Conservation (phyloP, 2,113 vertebrate genomes). For the Antechinus flavipes region DNA sequence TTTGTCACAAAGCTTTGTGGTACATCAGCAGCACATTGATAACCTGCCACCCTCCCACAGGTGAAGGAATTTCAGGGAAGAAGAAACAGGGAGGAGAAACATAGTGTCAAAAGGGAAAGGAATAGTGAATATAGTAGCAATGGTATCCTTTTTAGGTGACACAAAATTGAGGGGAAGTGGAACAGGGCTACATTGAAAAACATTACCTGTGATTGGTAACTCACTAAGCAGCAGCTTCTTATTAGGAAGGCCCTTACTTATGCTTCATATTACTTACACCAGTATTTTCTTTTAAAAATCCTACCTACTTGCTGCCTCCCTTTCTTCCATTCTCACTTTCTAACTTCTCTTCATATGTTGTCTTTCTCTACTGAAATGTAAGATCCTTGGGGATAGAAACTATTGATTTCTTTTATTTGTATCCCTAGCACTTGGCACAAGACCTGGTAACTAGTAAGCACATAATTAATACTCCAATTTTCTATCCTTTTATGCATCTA, state of each 20-base stretch:
- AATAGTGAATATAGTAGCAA: not conserved
- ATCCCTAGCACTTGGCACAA: not conserved
- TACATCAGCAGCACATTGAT: not conserved
- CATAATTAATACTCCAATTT: not conserved
- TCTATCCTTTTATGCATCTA: too few species aligned
- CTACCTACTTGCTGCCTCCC: not conserved
- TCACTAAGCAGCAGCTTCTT: not conserved
- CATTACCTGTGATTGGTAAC: not conserved
- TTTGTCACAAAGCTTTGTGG: not conserved
- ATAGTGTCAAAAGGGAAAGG: not conserved
- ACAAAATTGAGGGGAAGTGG: not conserved
- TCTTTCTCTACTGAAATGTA: not conserved
- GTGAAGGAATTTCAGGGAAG: not conserved
- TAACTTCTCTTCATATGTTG: not conserved
- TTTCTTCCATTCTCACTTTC: not conserved
- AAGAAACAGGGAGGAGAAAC: not conserved
- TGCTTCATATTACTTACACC: not conserved
- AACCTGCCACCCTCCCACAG: not conserved
- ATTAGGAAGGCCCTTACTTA: not conserved
- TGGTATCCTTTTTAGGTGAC: not conserved
- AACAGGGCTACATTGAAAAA: not conserved
- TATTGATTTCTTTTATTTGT: not conserved
- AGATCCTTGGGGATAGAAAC: not conserved
- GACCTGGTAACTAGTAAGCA: not conserved
- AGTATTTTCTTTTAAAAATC: not conserved